Percentiles rank a stretch among this genome's conserved stretches.
phyloP scores from a whole-genome alignment of 2,797 vertebrate species.

The Lithobates sylvaticus region DNA sequence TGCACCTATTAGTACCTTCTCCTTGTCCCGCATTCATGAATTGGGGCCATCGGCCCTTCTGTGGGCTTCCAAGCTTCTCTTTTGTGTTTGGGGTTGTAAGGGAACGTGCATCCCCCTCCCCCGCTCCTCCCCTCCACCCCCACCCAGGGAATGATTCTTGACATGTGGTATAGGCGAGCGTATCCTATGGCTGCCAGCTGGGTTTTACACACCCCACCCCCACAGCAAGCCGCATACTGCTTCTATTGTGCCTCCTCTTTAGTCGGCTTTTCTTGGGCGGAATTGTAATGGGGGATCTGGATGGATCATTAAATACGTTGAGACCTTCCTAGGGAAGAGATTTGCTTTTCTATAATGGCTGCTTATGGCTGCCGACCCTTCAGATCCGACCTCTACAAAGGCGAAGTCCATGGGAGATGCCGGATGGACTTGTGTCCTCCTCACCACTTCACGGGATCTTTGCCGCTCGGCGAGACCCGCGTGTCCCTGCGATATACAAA shows the following conservation, averaged over 20 bases:
- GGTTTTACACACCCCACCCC: slow-evolving; percentile 60
- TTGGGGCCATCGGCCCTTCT: neutral
- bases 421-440: neutral
- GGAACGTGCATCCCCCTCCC: slow-evolving; percentile 55
- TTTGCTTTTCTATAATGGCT: slow-evolving; percentile 13
- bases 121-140: slow-evolving; percentile 41
- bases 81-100: slow-evolving; percentile 57
- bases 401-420: neutral
- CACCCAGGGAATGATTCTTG: slow-evolving; percentile 53
- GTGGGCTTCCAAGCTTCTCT: slow-evolving; percentile 41
- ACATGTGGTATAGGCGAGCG: slow-evolving; percentile 60
- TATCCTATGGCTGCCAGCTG: slow-evolving; percentile 63
- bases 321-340: slow-evolving; percentile 9
- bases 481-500: neutral
- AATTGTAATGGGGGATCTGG: slow-evolving; percentile 46
- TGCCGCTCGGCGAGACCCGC: no score
- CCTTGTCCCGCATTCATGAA: neutral
- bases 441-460: no score
- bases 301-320: slow-evolving; percentile 22
- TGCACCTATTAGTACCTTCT: slow-evolving; percentile 36
- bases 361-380: slow-evolving; percentile 9
- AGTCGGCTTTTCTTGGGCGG: slow-evolving; percentile 41
- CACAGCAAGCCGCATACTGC: slow-evolving; percentile 59
- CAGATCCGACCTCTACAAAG: neutral
- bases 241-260: slow-evolving; percentile 56